Conservation (phyloP, 1,140 invertebrate species). For the Pseudomyrmex gracilis region DNA sequence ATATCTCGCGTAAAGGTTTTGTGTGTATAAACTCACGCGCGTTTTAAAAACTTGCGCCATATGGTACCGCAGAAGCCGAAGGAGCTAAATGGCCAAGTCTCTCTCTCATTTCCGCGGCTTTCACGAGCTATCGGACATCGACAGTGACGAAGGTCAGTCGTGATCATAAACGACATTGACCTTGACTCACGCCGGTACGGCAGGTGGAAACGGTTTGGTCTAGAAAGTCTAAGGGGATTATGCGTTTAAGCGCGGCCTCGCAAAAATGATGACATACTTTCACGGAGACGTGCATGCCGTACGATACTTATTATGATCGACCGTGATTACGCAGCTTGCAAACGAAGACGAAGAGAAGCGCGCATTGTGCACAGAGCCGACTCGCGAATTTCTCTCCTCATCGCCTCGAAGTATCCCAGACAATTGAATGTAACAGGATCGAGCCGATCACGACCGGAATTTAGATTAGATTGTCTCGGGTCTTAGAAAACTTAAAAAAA, state of each 20-base stretch:
- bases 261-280: constrained; percentile 59
- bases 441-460: constrained; percentile 29
- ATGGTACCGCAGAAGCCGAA: constrained; percentile 1
- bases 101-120: constrained; percentile 43
- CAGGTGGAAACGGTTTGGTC: constrained; percentile 51
- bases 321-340: constrained; percentile 58
- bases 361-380: constrained; percentile 35
- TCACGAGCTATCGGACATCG: constrained; percentile 57
- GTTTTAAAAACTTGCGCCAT: constrained; percentile 17
- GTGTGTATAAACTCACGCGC: not conserved
- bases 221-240: constrained; percentile 56
- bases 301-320: constrained; percentile 51
- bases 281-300: constrained; percentile 13
- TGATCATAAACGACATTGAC: constrained; percentile 60
- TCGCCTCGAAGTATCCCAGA: constrained; percentile 2
- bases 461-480: constrained; percentile 23
- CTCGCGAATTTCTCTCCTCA: not conserved
- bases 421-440: constrained; percentile 41
- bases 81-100: constrained; percentile 31
- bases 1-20: not conserved
- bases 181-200: constrained; percentile 27
- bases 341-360: constrained; percentile 24
- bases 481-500: not conserved
- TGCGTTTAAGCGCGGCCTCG: constrained; percentile 24
- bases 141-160: constrained; percentile 60